Base-by-base conservation (phyloP, 2,113 vertebrate species). In the Paedocypris sp. region DNA sequence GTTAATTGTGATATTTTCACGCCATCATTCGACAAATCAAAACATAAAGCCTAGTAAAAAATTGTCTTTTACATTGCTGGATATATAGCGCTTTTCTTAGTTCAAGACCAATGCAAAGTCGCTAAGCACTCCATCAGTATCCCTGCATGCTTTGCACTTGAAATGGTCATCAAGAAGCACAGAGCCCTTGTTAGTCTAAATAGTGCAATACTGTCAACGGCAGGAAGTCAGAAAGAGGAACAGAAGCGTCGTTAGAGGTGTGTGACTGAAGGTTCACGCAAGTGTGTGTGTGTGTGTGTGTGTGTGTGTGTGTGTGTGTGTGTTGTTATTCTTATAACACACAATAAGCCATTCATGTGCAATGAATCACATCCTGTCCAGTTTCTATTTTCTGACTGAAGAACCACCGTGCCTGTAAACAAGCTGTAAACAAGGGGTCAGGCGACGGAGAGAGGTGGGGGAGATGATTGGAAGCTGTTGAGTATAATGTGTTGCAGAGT, bases 271-370 rank as follows among this genome's bases (percentile, higher is more conserved):
- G 10, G 22, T 25, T 50, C 11, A n/a, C n/a, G n/a, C n/a, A n/a
- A n/a, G n/a, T n/a, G n/a, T n/a, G n/a, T n/a, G n/a, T n/a, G n/a
- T n/a, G n/a, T n/a, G n/a, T n/a, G n/a, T n/a, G n/a, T 48, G 22
- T 22, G 20, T 50, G 31, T 43, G 10, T 35, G 13, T 56, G 31
- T 67, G 19, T 62, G 39, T 69, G 16, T 68, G 26, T 38, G 19
- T 15, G 31, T 12, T 60, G 36, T 56, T 65, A 3, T 33, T 70
- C 49, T 67, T 33, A 68, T 51, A 68, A 38, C 10, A 15, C 48
- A 70, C 59, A 66, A 70, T 51, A 51, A 53, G 54, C 71, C 26
- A 67, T 64, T 69, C 66, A 75, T 56, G 59, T 47, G 46, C 56
- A 49, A 63, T 60, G 18, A 26, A 67, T 57, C 52, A 52, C 53